Conservation (phyloP, 1,140 invertebrate genomes). For the Lepidurus arcticus region DNA sequence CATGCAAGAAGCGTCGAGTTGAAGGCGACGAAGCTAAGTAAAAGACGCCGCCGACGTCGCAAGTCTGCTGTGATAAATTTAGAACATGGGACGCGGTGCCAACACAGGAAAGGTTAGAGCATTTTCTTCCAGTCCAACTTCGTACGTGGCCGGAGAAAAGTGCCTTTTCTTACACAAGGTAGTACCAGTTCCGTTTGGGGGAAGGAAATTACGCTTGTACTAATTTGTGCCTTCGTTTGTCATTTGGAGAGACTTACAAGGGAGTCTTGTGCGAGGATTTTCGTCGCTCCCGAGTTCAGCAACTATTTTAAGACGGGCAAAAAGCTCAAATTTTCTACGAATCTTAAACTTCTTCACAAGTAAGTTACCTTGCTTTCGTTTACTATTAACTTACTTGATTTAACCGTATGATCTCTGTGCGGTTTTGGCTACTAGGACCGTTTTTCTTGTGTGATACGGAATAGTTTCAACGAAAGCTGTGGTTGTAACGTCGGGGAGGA, state of each 20-base stretch:
- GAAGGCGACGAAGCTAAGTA: slow-evolving; percentile 18
- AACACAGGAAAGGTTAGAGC: not conserved
- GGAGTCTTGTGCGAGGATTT: not conserved
- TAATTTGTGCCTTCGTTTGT: not conserved
- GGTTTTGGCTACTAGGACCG: no score
- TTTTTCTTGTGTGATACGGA: no score
- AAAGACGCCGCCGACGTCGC: slow-evolving; percentile 20
- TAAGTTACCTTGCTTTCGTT: no score
- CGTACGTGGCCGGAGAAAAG: slow-evolving; percentile 9
- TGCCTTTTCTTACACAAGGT: not conserved
- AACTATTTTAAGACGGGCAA: not conserved
- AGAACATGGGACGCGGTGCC: not conserved
- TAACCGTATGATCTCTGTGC: no score
- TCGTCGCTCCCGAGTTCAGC: not conserved
- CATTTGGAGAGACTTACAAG: not conserved
- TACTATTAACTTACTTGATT: no score
- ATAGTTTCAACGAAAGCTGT: no score
- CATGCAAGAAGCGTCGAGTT: not conserved
- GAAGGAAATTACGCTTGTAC: not conserved
- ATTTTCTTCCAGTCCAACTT: slow-evolving; percentile 8
- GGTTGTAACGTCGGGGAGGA: not conserved
- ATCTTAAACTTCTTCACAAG: not conserved
- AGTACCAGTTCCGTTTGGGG: not conserved
- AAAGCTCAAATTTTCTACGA: not conserved
- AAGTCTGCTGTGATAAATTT: slow-evolving; percentile 12